Evolutionary conservation across 2,888 invertebrate genomes (phyloP), one percentile per base, ranked within the genome.

Genomic region (Athrips mouffetella): DNA sequence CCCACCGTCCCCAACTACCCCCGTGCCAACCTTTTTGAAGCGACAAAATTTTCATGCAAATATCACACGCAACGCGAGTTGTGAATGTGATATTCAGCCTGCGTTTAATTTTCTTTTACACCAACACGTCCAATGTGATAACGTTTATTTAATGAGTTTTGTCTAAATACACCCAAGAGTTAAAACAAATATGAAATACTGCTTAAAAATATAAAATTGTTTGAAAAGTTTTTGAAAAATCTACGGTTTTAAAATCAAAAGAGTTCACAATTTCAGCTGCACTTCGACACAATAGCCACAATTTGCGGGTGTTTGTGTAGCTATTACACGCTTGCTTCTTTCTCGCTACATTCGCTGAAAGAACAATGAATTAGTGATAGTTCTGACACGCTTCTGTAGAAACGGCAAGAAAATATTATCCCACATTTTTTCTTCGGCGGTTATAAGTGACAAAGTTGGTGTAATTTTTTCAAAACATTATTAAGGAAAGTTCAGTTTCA

Each of bases 11-110:
- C 3, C 27, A 2, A 65, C 68, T 65, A 70, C 67, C 67, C 70
- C 65, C 69, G 70, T 73, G 54, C 60, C 57, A 63, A 69, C 70
- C 71, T 73, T 78, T 80, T 78, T 68, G 63, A 65, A 66, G 70
- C 63, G 67, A 68, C 64, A 64, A 65, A 56, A 73, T 74, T 76
- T 73, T 64, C 68, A 70, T 68, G 58, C 65, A 64, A 65, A 73
- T 55, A 59, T 61, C 51, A 56, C 62, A 63, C 57, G 60, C 62
- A 53, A 56, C n/a, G 54, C 57, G 60, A 65, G 64, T 67, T 73
- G 69, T 68, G 67, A 67, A 74, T 68, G 69, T 54, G 61, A 62
- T 62, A 60, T 65, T 61, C 7, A 11, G 5, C 18, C 18, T n/a
- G 20, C 37, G 37, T 37, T 21, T 20, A 37, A 37, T 37, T 37